Conservation (phyloP, 2,888 invertebrate genomes). For the Drosophila niveifrons region DNA sequence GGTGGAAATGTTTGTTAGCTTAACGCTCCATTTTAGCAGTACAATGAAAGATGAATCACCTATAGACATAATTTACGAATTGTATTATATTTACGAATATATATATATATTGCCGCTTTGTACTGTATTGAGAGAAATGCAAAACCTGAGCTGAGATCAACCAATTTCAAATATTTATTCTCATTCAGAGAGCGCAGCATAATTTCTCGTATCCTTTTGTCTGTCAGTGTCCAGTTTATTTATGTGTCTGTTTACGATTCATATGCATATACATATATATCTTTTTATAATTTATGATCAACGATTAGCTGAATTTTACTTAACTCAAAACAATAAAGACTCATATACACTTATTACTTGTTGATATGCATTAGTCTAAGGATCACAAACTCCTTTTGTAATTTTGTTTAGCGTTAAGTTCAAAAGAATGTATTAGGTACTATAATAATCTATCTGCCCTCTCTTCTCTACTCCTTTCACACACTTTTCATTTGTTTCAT, state of each 20-base stretch:
- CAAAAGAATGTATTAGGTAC: conserved; percentile 41
- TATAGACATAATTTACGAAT: conserved; percentile 47
- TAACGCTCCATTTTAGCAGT: conserved; percentile 27
- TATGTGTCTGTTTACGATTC: conserved; percentile 18
- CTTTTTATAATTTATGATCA: conserved; percentile 32
- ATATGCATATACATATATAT: neutral
- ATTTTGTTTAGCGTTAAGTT: conserved; percentile 44
- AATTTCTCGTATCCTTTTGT: conserved; percentile 3
- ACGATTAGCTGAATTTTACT: conserved; percentile 46
- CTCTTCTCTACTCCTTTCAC: neutral
- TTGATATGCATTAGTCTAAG: conserved; percentile 25
- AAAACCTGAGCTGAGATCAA: neutral
- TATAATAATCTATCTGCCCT: conserved; percentile 7
- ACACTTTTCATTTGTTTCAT: conserved; percentile 1
- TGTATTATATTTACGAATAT: conserved; percentile 51
- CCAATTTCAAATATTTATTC: conserved; percentile 6
- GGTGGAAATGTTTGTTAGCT: conserved; percentile 31
- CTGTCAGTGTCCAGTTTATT: conserved; percentile 7
- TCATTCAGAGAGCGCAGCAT: conserved; percentile 14
- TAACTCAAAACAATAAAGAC: conserved; percentile 15
- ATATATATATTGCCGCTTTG: conserved; percentile 33
- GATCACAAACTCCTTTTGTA: conserved; percentile 14
- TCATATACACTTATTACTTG: conserved; percentile 18
- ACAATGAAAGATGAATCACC: conserved; percentile 35
- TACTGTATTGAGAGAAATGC: conserved; percentile 28